A percentile compares a stretch with the other conserved stretches of the same genome.
These are phyloP conservation scores for Daboia siamensis DNA, from an alignment of 2,113 vertebrate species.

Conservation along the genomic window DNA sequence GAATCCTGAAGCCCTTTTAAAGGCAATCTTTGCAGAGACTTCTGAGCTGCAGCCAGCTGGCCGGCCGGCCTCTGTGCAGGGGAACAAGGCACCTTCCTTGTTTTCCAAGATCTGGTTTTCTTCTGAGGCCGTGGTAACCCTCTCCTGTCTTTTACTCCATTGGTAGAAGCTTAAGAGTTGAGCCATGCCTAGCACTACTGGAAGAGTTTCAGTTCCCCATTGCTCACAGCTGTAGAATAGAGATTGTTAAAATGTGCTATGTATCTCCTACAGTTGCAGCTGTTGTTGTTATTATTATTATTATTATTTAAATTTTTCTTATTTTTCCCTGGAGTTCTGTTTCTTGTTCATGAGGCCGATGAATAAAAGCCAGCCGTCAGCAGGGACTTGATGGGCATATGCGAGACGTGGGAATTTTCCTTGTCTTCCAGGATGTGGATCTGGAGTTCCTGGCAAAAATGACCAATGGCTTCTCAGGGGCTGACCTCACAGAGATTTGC, in stretches of 20 bases:
- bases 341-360: not conserved
- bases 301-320: rapidly evolving
- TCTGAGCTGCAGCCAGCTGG: too few species aligned
- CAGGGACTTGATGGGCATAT: not conserved
- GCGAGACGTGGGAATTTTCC: not conserved
- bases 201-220: not conserved
- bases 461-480: constrained; percentile 97
- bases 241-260: too few species aligned
- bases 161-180: not conserved
- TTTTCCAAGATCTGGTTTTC: too few species aligned
- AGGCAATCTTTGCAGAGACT: too few species aligned
- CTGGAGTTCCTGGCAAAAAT: constrained; percentile 95
- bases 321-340: not conserved
- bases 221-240: not conserved
- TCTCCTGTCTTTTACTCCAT: not conserved
- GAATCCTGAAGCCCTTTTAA: not conserved
- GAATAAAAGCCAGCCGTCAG: not conserved
- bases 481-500: constrained; percentile 95
- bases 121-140: not conserved
- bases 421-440: constrained; percentile 84
- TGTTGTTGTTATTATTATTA: too few species aligned
- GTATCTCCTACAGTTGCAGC: not conserved
- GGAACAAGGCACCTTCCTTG: not conserved
- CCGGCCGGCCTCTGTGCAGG: not conserved
- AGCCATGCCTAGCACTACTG: not conserved